Evolutionary conservation across 2,113 vertebrate species (phyloP).

Genomic region (Lepisosteus oculatus): DNA sequence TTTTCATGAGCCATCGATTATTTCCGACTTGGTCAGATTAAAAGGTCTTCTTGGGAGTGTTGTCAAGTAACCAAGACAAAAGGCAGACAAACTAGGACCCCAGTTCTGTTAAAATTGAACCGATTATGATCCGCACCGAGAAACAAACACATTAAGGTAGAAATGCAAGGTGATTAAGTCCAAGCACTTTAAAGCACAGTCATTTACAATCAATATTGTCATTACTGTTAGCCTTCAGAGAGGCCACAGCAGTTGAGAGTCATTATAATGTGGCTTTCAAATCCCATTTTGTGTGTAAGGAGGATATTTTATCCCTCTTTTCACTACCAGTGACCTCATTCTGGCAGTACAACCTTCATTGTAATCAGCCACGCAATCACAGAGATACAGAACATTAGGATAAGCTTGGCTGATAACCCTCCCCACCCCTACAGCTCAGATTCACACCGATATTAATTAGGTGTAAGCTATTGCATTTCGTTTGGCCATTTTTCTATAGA

Average conservation of each 20-base stretch:
- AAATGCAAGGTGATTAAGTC: no score
- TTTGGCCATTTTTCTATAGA: slow-evolving; percentile 30
- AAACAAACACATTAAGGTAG: no score
- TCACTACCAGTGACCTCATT: slow-evolving; percentile 28
- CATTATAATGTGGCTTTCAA: slow-evolving; percentile 3
- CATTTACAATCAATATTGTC: no score
- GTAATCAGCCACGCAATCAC: slow-evolving; percentile 28
- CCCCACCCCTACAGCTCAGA: slow-evolving; percentile 29
- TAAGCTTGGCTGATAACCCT: slow-evolving; percentile 14
- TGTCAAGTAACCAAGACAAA: no score
- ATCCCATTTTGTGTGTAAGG: slow-evolving; percentile 1
- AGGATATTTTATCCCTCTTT: slow-evolving; percentile 40
- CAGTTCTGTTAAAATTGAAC: no score
- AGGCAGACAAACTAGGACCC: no score
- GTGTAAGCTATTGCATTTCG: slow-evolving; percentile 37
- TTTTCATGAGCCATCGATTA: no score
- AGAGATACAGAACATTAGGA: slow-evolving; percentile 2
- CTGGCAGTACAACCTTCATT: not conserved
- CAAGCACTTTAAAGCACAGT: no score
- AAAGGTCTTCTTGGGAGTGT: no score
- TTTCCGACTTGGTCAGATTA: no score
- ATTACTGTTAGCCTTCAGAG: no score
- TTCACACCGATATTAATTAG: slow-evolving; percentile 44
- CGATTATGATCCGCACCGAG: no score
- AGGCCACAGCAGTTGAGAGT: slow-evolving; percentile 5